A percentile compares a stretch with the other conserved stretches of the same genome.
Evolutionary conservation across 2,888 invertebrate species (phyloP).

Genomic region (Timema podura): DNA sequence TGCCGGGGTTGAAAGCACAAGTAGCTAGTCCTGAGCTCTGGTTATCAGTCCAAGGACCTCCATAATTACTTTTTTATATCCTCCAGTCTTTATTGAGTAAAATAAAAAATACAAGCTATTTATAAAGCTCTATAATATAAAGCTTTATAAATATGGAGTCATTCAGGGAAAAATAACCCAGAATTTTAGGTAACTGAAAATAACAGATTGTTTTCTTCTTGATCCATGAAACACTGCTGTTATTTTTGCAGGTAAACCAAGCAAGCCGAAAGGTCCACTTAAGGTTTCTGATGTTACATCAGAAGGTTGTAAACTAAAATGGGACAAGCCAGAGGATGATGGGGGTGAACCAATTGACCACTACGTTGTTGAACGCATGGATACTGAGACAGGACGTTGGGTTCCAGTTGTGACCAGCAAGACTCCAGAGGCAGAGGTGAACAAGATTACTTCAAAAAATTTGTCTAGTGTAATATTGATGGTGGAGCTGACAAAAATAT

Average conservation of each 20-base stretch:
- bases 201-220: too few species aligned
- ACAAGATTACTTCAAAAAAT: slow-evolving; percentile 22
- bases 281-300: slow-evolving; percentile 88
- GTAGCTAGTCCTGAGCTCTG: too few species aligned
- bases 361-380: slow-evolving; percentile 96
- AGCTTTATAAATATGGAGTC: not conserved
- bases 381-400: slow-evolving; percentile 88
- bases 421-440: slow-evolving; percentile 75
- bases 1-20: too few species aligned
- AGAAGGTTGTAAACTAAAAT: slow-evolving; percentile 89
- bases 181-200: not conserved
- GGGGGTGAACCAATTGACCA: slow-evolving; percentile 91
- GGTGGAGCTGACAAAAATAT: not conserved
- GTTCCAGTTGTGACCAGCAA: slow-evolving; percentile 83
- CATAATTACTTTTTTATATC: too few species aligned
- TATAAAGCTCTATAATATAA: too few species aligned
- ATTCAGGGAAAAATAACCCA: not conserved
- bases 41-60: too few species aligned
- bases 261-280: slow-evolving; percentile 90
- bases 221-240: slow-evolving; percentile 35
- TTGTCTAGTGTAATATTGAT: not conserved
- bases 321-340: slow-evolving; percentile 96
- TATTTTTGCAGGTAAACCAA: slow-evolving; percentile 60
- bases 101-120: too few species aligned
- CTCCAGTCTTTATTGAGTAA: too few species aligned